Evolutionary conservation across 2,888 invertebrate species (phyloP).

Genomic region (Thereva nobilitata): DNA sequence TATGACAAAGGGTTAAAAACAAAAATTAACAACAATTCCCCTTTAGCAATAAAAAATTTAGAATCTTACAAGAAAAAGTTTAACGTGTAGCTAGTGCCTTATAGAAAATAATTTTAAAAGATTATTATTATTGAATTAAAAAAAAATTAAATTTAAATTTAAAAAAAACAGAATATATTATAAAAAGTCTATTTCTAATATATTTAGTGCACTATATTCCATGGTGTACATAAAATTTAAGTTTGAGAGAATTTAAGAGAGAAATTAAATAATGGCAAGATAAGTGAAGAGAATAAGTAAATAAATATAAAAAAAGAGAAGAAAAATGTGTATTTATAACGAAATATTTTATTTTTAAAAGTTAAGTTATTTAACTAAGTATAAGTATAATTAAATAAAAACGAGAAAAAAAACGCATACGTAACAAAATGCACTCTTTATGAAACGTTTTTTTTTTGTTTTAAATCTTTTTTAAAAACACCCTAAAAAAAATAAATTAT

Average conservation of each 20-base stretch:
- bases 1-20: constrained; percentile 27
- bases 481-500: too few species aligned
- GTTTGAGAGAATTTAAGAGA: too few species aligned
- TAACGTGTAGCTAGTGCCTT: constrained; percentile 58
- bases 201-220: too few species aligned
- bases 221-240: too few species aligned
- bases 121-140: neutral
- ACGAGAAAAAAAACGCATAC: constrained; percentile 29
- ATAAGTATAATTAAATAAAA: constrained; percentile 6
- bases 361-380: neutral
- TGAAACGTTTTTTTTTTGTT: neutral
- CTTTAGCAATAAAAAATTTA: constrained; percentile 37
- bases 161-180: neutral
- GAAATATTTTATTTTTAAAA: too few species aligned
- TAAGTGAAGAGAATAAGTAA: too few species aligned
- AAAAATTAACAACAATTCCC: constrained; percentile 35
- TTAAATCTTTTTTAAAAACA: too few species aligned
- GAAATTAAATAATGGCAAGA: too few species aligned
- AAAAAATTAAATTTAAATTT: constrained; percentile 15
- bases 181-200: too few species aligned
- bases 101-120: constrained; percentile 43
- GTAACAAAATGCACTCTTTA: constrained; percentile 25
- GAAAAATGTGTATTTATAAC: too few species aligned
- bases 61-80: constrained; percentile 44
- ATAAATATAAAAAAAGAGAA: too few species aligned